Percentiles rank a stretch among this genome's conserved stretches.
These are phyloP conservation scores for Orthosia incerta DNA, from an alignment of 2,888 invertebrate genomes.

Conservation along the genomic window DNA sequence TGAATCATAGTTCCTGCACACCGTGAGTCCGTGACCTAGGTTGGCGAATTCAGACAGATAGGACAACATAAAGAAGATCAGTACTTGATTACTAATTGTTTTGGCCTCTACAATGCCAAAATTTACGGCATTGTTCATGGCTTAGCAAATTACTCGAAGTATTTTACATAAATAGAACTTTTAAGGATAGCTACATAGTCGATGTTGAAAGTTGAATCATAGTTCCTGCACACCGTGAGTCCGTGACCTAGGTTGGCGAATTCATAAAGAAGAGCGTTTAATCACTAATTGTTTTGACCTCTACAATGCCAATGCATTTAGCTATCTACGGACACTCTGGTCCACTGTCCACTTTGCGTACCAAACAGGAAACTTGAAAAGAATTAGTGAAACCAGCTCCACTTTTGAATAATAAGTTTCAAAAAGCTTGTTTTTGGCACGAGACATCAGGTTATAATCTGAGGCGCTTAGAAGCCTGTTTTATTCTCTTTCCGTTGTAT, in stretches of 20 bases:
- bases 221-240: slow-evolving; percentile 34
- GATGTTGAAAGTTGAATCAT: slow-evolving; percentile 34
- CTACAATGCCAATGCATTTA: slow-evolving; percentile 33
- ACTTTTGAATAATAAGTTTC: neutral
- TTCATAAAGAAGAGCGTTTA: slow-evolving; percentile 21
- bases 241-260: slow-evolving; percentile 38
- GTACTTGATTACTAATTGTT: slow-evolving; percentile 39
- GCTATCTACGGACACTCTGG: neutral
- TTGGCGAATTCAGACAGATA: no score
- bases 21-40: slow-evolving; percentile 46
- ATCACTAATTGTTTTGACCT: slow-evolving; percentile 21
- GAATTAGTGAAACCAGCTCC: slow-evolving; percentile 13
- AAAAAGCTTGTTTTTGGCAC: slow-evolving; percentile 32
- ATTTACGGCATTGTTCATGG: slow-evolving; percentile 50
- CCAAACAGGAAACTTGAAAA: slow-evolving; percentile 29
- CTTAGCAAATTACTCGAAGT: slow-evolving; percentile 24
- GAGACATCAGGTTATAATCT: slow-evolving; percentile 37
- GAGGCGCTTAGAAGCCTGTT: slow-evolving; percentile 42
- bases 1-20: slow-evolving; percentile 38
- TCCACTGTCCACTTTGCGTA: slow-evolving; percentile 5
- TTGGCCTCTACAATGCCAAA: slow-evolving; percentile 32
- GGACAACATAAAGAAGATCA: slow-evolving; percentile 26
- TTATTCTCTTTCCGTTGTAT: slow-evolving; percentile 47
- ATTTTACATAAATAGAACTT: slow-evolving; percentile 8
- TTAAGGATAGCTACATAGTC: slow-evolving; percentile 33